Evolutionary conservation across 2,888 invertebrate species (phyloP).

Genomic region (Campoplex capitator): DNA sequence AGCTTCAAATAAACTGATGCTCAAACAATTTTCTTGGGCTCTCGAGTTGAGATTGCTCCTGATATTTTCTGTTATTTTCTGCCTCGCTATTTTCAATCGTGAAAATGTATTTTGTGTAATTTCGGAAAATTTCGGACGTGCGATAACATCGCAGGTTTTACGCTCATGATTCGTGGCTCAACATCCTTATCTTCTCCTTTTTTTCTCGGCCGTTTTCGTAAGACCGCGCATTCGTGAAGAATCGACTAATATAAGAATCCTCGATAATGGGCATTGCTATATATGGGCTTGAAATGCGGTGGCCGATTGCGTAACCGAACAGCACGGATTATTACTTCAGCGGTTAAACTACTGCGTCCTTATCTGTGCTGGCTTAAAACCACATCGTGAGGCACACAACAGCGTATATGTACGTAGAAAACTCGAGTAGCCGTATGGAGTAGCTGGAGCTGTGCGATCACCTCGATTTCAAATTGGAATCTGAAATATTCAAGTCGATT

Average conservation of each 20-base stretch:
- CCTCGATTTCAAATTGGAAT: conserved; percentile 32
- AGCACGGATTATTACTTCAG: conserved; percentile 61
- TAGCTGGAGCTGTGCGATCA: neutral
- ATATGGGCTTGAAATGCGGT: conserved; percentile 41
- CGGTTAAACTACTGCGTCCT: conserved; percentile 43
- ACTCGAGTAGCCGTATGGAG: conserved; percentile 37
- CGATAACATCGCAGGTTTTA: neutral
- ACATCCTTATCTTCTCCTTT: neutral
- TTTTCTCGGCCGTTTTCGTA: neutral
- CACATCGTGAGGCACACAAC: conserved; percentile 20
- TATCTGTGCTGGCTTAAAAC: conserved; percentile 52
- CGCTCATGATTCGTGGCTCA: neutral
- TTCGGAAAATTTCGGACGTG: neutral
- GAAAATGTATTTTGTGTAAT: neutral
- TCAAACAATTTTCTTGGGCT: too few species aligned
- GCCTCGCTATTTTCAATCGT: neutral
- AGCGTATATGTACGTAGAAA: conserved; percentile 47
- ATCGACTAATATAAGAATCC: conserved; percentile 38
- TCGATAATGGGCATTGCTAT: conserved; percentile 6
- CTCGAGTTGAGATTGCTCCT: too few species aligned
- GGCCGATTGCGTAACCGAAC: conserved; percentile 54
- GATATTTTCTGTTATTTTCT: neutral
- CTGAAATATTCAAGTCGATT: conserved; percentile 27
- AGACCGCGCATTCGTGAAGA: conserved; percentile 8
- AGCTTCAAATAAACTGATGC: neutral